Evolutionary conservation across 2,113 vertebrate species (phyloP), one percentile per base, ranked within the genome.

Genomic region (Scolopax mira): DNA sequence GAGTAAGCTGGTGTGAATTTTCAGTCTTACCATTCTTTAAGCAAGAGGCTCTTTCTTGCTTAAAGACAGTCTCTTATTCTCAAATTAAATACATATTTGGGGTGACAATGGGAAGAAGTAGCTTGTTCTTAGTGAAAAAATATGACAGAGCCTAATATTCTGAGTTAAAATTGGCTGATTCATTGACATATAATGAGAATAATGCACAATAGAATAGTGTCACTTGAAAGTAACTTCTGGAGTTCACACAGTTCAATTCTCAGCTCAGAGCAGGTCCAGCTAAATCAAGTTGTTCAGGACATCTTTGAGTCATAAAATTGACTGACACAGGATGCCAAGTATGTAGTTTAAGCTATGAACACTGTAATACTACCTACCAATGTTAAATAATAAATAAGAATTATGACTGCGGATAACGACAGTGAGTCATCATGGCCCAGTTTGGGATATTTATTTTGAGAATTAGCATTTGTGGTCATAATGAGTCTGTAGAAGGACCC

Each of bases 101-200:
- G 2, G 7, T 81, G 11, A 88, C 62, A 25, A 46, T 2, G 1
- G 3, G 19, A 89, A 13, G 19, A 16, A 93, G 9, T 39, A 73
- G 13, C 37, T 48, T 13, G 18, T 37, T 78, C 30, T 65, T 35
- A 55, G 31, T 13, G 6, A 21, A 51, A 91, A 31, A 67, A 49
- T 0, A n/a, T 22, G 18, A 41, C 10, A 16, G n/a, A 44, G 6
- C 1, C 0, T 31, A 39, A 25, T 17, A 46, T 79, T 81, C 11
- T 42, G 18, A 2, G 4, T 67, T 82, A 54, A 3, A 13, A 5
- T 48, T 60, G 39, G 14, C 16, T 79, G 30, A 71, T 55, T 66
- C 17, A 30, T 18, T 80, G 37, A n/a, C 2, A 1, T 30, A 10
- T 16, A 70, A 65, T 31, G 7, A 87, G 18, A 31, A 33, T 42